These are phyloP conservation scores for Melikaiella ostensackeni DNA, from an alignment of 2,888 invertebrate species.

Conservation along the genomic window DNA sequence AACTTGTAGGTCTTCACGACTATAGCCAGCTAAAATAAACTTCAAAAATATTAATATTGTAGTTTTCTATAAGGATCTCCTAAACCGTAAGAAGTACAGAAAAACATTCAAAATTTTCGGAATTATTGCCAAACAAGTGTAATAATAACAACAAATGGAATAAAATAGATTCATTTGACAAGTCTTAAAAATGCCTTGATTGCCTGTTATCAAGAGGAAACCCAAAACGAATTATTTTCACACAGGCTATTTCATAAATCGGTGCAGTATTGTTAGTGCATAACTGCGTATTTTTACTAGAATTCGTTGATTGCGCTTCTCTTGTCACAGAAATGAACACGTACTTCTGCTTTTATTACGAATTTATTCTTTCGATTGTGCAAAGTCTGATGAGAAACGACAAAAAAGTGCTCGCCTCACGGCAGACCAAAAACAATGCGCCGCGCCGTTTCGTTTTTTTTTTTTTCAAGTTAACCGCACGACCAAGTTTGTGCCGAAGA, in stretches of 20 bases:
- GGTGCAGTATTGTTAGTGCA: neutral
- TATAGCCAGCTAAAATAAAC: too few species aligned
- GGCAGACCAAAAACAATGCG: constrained; percentile 23
- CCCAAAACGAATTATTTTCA: too few species aligned
- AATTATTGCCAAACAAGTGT: too few species aligned
- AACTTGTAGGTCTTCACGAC: too few species aligned
- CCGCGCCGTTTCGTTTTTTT: neutral
- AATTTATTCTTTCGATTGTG: neutral
- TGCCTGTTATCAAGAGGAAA: too few species aligned
- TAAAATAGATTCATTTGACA: too few species aligned
- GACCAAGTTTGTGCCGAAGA: constrained; percentile 1
- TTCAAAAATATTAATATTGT: too few species aligned
- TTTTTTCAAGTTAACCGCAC: neutral
- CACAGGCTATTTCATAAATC: constrained; percentile 56
- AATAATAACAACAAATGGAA: too few species aligned
- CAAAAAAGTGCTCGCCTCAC: constrained; percentile 16
- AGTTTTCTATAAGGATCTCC: too few species aligned
- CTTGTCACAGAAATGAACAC: constrained; percentile 41
- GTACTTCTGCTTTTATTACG: constrained; percentile 20
- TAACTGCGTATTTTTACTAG: neutral
- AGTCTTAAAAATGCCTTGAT: too few species aligned
- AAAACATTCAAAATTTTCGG: too few species aligned
- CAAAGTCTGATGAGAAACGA: neutral
- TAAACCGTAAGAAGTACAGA: too few species aligned
- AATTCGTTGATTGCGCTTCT: neutral